These are phyloP conservation scores for Bombus haemorrhoidalis DNA, from an alignment of 1,140 invertebrate genomes.

Conservation along the genomic window DNA sequence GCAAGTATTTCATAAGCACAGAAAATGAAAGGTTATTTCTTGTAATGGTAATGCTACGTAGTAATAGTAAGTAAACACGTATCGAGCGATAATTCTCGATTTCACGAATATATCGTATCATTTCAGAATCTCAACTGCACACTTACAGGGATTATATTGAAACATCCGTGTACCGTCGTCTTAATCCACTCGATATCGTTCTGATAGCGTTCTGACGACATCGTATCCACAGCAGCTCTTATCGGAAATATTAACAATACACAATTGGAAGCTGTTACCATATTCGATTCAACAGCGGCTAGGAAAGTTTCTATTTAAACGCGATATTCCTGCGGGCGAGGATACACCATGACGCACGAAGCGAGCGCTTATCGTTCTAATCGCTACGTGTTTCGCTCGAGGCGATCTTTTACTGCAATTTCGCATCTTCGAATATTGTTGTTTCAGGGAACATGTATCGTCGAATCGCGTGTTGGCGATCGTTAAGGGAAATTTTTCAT, in stretches of 20 bases:
- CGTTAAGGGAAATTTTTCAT: background rate
- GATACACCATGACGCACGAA: background rate
- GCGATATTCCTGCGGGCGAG: background rate
- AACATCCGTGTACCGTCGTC: no score
- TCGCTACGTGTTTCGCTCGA: slow-evolving; percentile 18
- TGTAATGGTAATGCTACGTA: no score
- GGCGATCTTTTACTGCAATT: slow-evolving; percentile 34
- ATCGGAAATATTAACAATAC: background rate
- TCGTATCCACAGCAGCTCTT: no score
- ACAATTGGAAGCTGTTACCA: background rate
- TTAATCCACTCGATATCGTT: no score
- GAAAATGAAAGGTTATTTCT: no score
- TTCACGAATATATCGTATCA: no score
- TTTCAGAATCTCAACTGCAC: no score
- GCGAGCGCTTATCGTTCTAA: slow-evolving; percentile 23
- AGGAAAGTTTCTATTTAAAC: background rate
- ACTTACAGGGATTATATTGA: no score
- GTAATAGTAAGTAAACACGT: no score
- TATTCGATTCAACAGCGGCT: background rate
- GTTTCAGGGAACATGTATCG: background rate
- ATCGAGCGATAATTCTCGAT: no score
- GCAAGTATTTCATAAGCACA: no score
- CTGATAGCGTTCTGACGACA: no score
- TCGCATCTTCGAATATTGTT: background rate
- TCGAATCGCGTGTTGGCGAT: slow-evolving; percentile 1